Evolutionary conservation across 2,888 invertebrate species (phyloP).

Genomic region (Spilarctia lutea): DNA sequence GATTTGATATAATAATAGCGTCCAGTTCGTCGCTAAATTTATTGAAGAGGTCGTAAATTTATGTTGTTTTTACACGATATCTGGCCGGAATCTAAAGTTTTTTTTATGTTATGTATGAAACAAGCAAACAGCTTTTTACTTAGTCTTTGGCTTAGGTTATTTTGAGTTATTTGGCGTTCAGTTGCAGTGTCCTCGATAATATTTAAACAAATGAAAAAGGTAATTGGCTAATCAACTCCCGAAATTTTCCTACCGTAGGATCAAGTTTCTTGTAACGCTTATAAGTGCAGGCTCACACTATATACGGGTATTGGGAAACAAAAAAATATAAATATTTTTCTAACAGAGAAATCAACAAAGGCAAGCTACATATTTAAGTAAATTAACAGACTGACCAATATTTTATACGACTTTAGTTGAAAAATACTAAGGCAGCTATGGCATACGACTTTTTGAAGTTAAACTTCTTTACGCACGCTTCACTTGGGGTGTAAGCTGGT

Average conservation of each 20-base stretch:
- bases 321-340: background rate
- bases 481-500: too few relatives aligned
- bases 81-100: background rate
- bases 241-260: background rate
- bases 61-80: background rate
- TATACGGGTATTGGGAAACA: background rate
- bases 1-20: background rate
- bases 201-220: background rate
- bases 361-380: background rate
- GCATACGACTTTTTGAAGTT: background rate
- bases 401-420: background rate
- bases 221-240: background rate
- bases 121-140: background rate
- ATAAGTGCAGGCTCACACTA: background rate
- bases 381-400: background rate
- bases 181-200: background rate
- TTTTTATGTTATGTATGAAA: background rate
- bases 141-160: background rate
- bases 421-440: background rate
- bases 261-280: background rate
- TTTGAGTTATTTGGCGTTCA: background rate
- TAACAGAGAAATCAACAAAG: background rate
- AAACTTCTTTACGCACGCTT: too few relatives aligned
- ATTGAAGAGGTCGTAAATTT: constrained; percentile 6
- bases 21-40: background rate